Evolutionary conservation across 92 coral and sea anemone species (phyloP).

Genomic region (Galaxea fascicularis): DNA sequence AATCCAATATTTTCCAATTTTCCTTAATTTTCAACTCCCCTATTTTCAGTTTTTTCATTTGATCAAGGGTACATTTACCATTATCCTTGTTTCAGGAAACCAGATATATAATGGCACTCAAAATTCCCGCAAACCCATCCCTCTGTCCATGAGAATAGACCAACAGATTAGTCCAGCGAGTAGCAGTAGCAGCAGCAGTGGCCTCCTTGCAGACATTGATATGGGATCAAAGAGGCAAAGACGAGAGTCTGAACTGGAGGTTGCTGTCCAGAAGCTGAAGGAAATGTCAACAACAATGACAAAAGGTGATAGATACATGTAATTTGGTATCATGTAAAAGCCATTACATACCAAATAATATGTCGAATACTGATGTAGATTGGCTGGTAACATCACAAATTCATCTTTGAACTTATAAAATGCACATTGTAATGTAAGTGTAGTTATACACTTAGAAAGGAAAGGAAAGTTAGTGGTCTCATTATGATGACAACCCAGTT

Average conservation of each 20-base stretch:
- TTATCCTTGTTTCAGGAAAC: constrained; percentile 62
- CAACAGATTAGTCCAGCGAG: constrained; percentile 93
- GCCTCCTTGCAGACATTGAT: constrained; percentile 94
- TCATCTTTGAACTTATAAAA: too few relatives aligned
- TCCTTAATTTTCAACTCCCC: too few relatives aligned
- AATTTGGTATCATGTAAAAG: neutral
- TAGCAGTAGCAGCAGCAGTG: constrained; percentile 98
- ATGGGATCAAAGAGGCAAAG: constrained; percentile 53
- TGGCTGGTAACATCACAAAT: too few relatives aligned
- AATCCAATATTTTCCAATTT: too few relatives aligned
- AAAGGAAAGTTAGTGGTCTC: too few relatives aligned
- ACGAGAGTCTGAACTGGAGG: constrained; percentile 80
- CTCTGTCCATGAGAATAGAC: constrained; percentile 80
- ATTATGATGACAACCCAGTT: too few relatives aligned
- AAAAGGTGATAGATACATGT: constrained; percentile 28
- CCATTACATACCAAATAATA: neutral
- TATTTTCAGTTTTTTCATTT: too few relatives aligned
- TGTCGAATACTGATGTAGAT: too few relatives aligned
- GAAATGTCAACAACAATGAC: constrained; percentile 58
- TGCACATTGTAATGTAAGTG: neutral
- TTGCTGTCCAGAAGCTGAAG: constrained; percentile 65
- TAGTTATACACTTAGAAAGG: too few relatives aligned
- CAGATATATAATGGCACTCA: constrained; percentile 92
- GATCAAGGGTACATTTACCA: neutral
- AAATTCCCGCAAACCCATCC: constrained; percentile 93